Base-by-base conservation (phyloP, 1,140 invertebrate genomes). In the Megalonaias nervosa region DNA sequence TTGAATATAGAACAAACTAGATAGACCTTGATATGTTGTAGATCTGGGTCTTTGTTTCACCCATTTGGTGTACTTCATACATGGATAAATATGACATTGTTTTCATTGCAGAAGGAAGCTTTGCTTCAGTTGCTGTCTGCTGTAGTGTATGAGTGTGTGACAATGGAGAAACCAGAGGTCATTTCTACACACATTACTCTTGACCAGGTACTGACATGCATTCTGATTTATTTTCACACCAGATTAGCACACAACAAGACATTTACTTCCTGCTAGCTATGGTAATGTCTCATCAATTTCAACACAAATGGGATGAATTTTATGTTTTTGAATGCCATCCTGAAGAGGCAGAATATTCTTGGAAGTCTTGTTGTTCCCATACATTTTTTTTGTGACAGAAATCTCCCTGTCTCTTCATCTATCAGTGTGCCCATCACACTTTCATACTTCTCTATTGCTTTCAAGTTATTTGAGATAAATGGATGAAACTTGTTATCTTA, bases 141-240 rank as follows among this genome's bases (percentile, higher is more conserved):
- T 84, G 91, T 96, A 38, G 94, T 96, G 57, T 97, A 97, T 85
- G 96, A 97, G 87, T 97, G 96, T 78, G 94, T 97, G 0, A 94
- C 96, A 1, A 94, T 94, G 86, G 96, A 98, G 90, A 96, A 96
- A 88, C 91, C 96, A 70, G 94, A 94, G 85, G 92, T 96, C 23
- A 89, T 98, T 77, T 93, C 95, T 9, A 92, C 95, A 73, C 85
- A 89, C 65, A 82, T 88, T 26, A 74, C 77, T 6, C 75, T 89
- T 23, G 79, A 89, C 73, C 87, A 89, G 85, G 89, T 89, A 78
- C 31, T 61, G 23, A 70, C 66, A 68, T 19, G n/a, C 31, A 57
- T n/a, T 59, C 31, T n/a, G 15, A 19, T 2, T 14, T 31, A 21
- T 21, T 15, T 65, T 21, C 31, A 14, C 21, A 19, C 64, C 31